Evolutionary conservation across 2,113 vertebrate species (phyloP).

Genomic region (Notarius quadriscutis): DNA sequence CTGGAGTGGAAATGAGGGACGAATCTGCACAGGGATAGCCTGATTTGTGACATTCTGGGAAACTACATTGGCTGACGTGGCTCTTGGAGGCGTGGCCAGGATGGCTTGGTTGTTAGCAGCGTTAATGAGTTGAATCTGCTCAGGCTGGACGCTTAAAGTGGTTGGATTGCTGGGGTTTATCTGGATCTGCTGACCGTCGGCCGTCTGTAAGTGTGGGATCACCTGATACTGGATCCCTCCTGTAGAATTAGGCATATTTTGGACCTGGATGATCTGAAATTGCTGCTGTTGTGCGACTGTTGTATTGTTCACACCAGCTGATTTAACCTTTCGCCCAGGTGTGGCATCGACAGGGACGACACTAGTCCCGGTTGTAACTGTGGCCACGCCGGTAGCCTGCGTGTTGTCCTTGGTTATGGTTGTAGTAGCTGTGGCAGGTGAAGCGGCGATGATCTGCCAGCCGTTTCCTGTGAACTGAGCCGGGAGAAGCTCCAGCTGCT

Average conservation of each 20-base stretch:
- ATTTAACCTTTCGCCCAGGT: conserved; percentile 83
- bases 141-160: conserved; percentile 76
- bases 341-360: conserved; percentile 76
- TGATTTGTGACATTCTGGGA: conserved; percentile 87
- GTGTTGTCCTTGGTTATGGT: conserved; percentile 86
- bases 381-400: conserved; percentile 80
- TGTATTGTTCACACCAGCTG: conserved; percentile 67
- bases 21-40: conserved; percentile 91
- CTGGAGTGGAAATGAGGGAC: conserved; percentile 93
- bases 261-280: conserved; percentile 93
- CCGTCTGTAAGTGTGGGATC: conserved; percentile 95
- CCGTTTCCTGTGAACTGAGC: conserved; percentile 93
- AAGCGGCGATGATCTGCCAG: conserved; percentile 93
- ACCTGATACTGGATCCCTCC: conserved; percentile 96
- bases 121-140: conserved; percentile 95
- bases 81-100: conserved; percentile 78
- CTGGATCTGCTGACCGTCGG: conserved; percentile 95
- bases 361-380: conserved; percentile 70
- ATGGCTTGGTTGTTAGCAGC: conserved; percentile 90
- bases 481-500: conserved; percentile 94
- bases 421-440: conserved; percentile 82
- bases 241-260: conserved; percentile 84
- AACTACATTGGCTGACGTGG: conserved; percentile 82
- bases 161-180: conserved; percentile 82
- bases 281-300: conserved; percentile 74